A percentile compares a stretch with the other conserved stretches of the same genome.
Evolutionary conservation across 2,888 invertebrate genomes (phyloP).

Genomic region (Xestoiulus laeticollis): DNA sequence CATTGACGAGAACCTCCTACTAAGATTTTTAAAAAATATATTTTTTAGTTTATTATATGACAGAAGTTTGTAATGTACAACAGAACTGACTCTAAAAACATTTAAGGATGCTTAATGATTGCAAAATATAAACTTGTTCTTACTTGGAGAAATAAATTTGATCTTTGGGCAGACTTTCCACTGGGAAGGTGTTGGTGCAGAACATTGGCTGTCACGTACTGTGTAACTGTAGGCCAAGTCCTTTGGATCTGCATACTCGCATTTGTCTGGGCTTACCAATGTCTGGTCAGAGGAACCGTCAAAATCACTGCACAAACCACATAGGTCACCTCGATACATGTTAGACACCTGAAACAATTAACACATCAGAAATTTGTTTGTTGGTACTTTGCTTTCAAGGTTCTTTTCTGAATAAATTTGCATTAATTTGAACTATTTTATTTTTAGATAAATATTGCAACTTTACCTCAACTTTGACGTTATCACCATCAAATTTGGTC

Average conservation of each 20-base stretch:
- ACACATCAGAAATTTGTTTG: not conserved
- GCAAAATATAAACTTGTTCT: no score
- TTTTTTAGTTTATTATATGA: not conserved
- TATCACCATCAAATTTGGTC: slow-evolving; percentile 42
- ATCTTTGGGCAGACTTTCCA: slow-evolving; percentile 38
- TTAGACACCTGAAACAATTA: slow-evolving; percentile 47
- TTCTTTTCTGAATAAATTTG: not conserved
- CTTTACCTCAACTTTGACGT: slow-evolving; percentile 39
- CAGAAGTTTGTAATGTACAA: not conserved
- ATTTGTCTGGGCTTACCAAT: slow-evolving; percentile 49
- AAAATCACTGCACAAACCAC: slow-evolving; percentile 52
- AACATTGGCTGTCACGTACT: slow-evolving; percentile 29
- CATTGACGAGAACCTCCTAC: not conserved
- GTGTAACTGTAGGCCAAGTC: slow-evolving; percentile 46
- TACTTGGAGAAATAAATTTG: not conserved
- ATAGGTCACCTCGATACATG: slow-evolving; percentile 47
- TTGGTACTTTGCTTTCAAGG: not conserved
- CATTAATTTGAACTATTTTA: not conserved
- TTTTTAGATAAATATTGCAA: not conserved
- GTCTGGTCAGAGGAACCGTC: slow-evolving; percentile 47
- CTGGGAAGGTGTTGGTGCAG: slow-evolving; percentile 24
- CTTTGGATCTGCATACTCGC: slow-evolving; percentile 46
- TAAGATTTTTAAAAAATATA: no score
- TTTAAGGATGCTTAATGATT: no score
- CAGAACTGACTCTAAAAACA: not conserved